These are phyloP conservation scores for Acanthurus leucopareius DNA, from an alignment of 2,797 vertebrate genomes.

Conservation along the genomic window DNA sequence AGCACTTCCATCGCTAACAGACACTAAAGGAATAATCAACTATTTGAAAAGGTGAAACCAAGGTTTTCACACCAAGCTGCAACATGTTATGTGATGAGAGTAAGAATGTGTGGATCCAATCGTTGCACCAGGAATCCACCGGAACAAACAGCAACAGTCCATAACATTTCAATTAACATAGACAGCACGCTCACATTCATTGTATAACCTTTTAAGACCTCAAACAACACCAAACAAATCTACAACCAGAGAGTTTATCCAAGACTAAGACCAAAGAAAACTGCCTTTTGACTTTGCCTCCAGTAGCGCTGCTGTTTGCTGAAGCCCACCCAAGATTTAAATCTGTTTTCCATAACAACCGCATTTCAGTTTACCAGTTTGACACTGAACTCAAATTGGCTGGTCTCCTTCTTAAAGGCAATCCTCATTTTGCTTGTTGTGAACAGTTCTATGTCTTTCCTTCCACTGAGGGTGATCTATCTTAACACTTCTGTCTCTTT, in stretches of 20 bases:
- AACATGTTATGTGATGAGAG: too few species aligned
- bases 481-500: background rate
- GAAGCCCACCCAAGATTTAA: constrained; percentile 24
- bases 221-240: background rate
- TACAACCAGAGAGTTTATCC: background rate
- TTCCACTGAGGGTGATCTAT: too few species aligned
- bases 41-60: too few species aligned
- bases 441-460: too few species aligned
- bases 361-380: constrained; percentile 46
- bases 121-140: background rate
- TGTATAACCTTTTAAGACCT: background rate
- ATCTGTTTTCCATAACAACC: constrained; percentile 26
- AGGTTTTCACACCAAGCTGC: too few species aligned
- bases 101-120: too few species aligned
- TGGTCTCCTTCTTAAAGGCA: background rate
- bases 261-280: too few species aligned
- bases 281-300: constrained; percentile 2
- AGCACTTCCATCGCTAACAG: too few species aligned
- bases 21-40: too few species aligned
- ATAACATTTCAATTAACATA: background rate
- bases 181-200: background rate
- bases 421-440: constrained; percentile 9
- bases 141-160: background rate
- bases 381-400: constrained; percentile 21
- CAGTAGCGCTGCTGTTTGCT: constrained; percentile 20